Evolutionary conservation across 2,888 invertebrate species (phyloP).

Genomic region (Junonia oenone): DNA sequence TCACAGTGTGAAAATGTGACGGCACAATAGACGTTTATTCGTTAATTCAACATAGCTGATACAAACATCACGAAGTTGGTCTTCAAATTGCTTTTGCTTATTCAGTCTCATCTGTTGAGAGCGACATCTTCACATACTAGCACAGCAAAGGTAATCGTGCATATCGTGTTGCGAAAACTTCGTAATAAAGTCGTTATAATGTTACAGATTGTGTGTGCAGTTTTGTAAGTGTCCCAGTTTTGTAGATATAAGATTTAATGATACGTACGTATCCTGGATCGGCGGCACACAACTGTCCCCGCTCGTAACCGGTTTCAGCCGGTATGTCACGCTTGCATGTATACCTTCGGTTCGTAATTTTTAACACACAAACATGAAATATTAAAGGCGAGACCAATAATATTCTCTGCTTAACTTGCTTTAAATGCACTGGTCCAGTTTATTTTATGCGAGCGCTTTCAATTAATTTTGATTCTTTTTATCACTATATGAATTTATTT

Average conservation of each 20-base stretch:
- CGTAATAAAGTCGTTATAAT: constrained; percentile 12
- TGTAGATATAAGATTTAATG: constrained; percentile 28
- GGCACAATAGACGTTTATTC: constrained; percentile 3
- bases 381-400: constrained; percentile 10
- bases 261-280: constrained; percentile 24
- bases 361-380: constrained; percentile 9
- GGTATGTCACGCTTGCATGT: constrained; percentile 11
- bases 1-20: constrained; percentile 4
- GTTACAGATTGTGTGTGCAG: constrained; percentile 15
- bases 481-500: too few species aligned
- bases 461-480: too few species aligned
- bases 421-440: constrained; percentile 5
- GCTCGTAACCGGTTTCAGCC: constrained; percentile 19
- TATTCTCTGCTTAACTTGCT: constrained; percentile 5
- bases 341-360: constrained; percentile 7
- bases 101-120: neutral
- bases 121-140: neutral
- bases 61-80: constrained; percentile 10
- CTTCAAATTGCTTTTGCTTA: neutral
- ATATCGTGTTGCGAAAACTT: constrained; percentile 4
- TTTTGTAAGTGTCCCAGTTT: constrained; percentile 33
- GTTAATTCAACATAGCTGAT: constrained; percentile 10
- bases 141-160: constrained; percentile 8
- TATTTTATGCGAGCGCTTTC: neutral
- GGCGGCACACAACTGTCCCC: constrained; percentile 13